phyloP scores from a whole-genome alignment of 1,140 invertebrate species.

The Pogonomyrmex californicus region DNA sequence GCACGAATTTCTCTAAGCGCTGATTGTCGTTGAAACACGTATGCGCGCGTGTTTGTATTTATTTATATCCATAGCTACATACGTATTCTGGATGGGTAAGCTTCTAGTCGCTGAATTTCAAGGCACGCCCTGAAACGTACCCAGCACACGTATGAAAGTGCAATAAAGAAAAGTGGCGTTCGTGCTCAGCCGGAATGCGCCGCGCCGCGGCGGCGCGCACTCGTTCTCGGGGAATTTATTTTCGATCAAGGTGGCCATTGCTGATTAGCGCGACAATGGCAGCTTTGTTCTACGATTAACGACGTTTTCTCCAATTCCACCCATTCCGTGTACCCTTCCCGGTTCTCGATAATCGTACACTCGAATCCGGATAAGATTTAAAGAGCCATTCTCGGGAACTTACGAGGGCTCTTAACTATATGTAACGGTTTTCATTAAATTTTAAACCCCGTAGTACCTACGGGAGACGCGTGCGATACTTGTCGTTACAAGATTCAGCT shows the following conservation, averaged over 20 bases:
- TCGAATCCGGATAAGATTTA: conserved; percentile 77
- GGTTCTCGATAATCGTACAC: conserved; percentile 75
- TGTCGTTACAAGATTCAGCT: conserved; percentile 55
- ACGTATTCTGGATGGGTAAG: conserved; percentile 66
- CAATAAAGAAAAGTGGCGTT: conserved; percentile 79
- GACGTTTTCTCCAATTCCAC: conserved; percentile 78
- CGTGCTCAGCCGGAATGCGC: conserved; percentile 67
- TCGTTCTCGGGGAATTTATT: conserved; percentile 72
- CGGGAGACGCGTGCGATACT: conserved; percentile 30
- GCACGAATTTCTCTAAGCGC: conserved; percentile 2
- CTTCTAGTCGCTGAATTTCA: conserved; percentile 69
- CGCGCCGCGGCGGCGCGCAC: conserved; percentile 16
- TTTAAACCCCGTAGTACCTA: conserved; percentile 44
- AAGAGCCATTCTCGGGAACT: conserved; percentile 73
- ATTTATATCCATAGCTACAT: conserved; percentile 64
- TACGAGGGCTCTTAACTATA: conserved; percentile 55
- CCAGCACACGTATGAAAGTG: conserved; percentile 76
- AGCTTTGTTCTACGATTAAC: conserved; percentile 78
- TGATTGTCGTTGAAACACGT: conserved; percentile 35
- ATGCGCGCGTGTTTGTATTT: conserved; percentile 33
- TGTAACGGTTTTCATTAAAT: conserved; percentile 75
- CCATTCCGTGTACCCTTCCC: conserved; percentile 75
- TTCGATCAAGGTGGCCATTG: conserved; percentile 76
- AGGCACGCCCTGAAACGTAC: conserved; percentile 64
- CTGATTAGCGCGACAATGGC: conserved; percentile 77